These are phyloP conservation scores for Acromyrmex echinatior DNA, from an alignment of 1,140 invertebrate species.

Conservation along the genomic window DNA sequence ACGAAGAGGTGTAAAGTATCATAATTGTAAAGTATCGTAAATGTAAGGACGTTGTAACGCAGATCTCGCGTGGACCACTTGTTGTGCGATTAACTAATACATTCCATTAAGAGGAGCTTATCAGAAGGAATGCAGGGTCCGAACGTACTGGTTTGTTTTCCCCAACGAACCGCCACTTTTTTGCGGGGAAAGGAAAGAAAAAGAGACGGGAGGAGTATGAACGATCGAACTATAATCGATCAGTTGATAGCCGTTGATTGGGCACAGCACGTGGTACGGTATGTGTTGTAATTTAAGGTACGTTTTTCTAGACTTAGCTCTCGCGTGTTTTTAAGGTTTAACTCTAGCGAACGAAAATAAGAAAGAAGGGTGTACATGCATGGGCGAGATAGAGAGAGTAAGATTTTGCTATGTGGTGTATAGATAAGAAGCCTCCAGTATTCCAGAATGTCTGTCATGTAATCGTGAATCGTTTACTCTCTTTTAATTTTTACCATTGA, in stretches of 20 bases:
- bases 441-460: constrained; percentile 77
- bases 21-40: constrained; percentile 8
- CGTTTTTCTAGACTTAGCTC: constrained; percentile 71
- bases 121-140: background rate
- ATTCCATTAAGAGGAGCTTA: constrained; percentile 52
- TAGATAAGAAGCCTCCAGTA: constrained; percentile 74
- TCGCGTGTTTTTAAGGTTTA: constrained; percentile 70
- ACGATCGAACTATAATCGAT: constrained; percentile 53
- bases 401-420: constrained; percentile 59
- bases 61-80: constrained; percentile 53
- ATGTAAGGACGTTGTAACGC: background rate
- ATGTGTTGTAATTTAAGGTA: constrained; percentile 73
- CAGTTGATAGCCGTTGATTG: constrained; percentile 58
- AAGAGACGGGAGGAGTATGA: background rate
- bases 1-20: background rate
- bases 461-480: constrained; percentile 72
- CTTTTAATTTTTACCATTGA: constrained; percentile 57
- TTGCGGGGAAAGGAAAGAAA: constrained; percentile 20
- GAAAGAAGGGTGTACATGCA: constrained; percentile 22
- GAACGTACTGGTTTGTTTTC: constrained; percentile 12
- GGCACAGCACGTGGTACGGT: constrained; percentile 66
- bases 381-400: constrained; percentile 12
- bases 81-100: constrained; percentile 56
- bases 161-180: constrained; percentile 29
- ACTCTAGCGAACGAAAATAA: constrained; percentile 45